Evolutionary conservation across 2,888 invertebrate species (phyloP), one percentile per base, ranked within the genome.

Genomic region (Trachelus stipa): DNA sequence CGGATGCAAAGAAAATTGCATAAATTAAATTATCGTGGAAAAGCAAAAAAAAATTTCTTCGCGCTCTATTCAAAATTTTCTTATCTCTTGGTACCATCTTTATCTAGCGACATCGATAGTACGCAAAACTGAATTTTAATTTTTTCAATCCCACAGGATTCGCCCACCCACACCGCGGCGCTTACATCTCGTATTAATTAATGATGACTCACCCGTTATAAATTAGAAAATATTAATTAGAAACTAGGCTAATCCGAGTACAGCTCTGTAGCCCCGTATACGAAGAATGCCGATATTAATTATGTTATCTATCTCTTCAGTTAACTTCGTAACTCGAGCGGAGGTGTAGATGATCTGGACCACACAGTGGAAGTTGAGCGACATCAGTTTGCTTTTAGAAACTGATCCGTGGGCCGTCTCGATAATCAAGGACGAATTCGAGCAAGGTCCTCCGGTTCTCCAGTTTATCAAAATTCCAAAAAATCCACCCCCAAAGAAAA

Each of bases 161-260:
- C 40, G 40, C 40, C 40, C 40, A 40, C 40, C 40, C 40, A 9
- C 40, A 23, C 23, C 40, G 40, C 15, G 40, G 23, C 23, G 40
- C 23, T 56, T 56, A 56, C 40, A 1, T 56, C 23, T 56, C 40
- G 6, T 23, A 35, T 69, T 77, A 74, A 77, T 74, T 75, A 77
- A 77, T 77, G 69, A 33, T 73, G 71, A 77, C 75, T 77, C 75
- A 68, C 33, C 69, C 69, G 69, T 77, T 69, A 77, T 75, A 75
- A 77, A 77, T 78, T 76, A 76, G 78, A 78, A 77, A 78, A 78
- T 78, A 76, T 76, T 76, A 78, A 76, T 78, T 76, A 68, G 75
- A 76, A 78, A 78, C 75, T 76, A 75, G 78, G 77, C 71, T 77
- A 77, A 77, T 77, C 75, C 77, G 68, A 40, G 77, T 77, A 35